Evolutionary conservation across 1,140 invertebrate species (phyloP).

Genomic region (Listronotus bonariensis): DNA sequence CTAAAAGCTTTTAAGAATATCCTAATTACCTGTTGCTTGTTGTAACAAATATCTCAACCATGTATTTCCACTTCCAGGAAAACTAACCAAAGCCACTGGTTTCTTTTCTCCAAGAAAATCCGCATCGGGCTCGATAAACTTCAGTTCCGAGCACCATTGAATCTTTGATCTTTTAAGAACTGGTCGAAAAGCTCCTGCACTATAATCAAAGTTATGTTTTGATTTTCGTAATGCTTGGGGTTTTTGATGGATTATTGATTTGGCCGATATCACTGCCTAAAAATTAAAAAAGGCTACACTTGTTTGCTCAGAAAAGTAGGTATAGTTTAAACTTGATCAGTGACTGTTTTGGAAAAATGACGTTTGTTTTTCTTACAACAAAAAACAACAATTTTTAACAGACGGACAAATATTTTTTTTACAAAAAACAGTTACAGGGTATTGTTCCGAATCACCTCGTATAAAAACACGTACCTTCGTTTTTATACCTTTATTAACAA

Average conservation of each 20-base stretch:
- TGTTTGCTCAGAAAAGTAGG: too few relatives aligned
- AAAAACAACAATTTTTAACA: too few relatives aligned
- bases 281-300: neutral
- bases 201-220: conserved; percentile 42
- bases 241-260: conserved; percentile 1
- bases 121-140: conserved; percentile 52
- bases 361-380: too few relatives aligned
- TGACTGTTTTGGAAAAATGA: too few relatives aligned
- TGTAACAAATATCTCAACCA: conserved; percentile 79
- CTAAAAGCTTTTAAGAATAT: too few relatives aligned
- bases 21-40: conserved; percentile 75
- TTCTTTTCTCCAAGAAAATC: conserved; percentile 48
- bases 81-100: conserved; percentile 69
- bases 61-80: conserved; percentile 80
- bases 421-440: too few relatives aligned
- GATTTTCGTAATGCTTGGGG: neutral
- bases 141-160: conserved; percentile 59
- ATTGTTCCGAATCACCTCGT: too few relatives aligned
- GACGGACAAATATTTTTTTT: too few relatives aligned
- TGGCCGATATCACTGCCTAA: conserved; percentile 5
- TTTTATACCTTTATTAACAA: too few relatives aligned
- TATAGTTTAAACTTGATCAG: too few relatives aligned
- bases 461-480: too few relatives aligned
- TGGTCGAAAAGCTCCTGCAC: conserved; percentile 41
- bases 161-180: conserved; percentile 51